Evolutionary conservation across 1,140 invertebrate genomes (phyloP).

Genomic region (Cydia amplana): DNA sequence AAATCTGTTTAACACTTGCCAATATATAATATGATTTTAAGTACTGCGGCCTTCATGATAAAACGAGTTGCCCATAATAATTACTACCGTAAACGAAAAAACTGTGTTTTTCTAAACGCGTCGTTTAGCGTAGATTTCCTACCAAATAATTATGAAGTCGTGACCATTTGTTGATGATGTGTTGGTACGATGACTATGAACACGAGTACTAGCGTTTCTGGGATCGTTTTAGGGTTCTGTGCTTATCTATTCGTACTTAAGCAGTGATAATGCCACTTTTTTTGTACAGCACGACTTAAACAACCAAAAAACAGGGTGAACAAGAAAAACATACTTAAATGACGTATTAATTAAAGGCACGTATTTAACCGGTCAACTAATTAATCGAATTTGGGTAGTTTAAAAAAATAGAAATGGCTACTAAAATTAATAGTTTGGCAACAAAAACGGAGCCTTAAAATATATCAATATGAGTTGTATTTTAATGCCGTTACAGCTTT

Average conservation of each 20-base stretch:
- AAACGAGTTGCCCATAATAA: slow-evolving; percentile 25
- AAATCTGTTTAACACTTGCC: slow-evolving; percentile 14
- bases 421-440: no score
- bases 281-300: no score
- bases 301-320: no score
- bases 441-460: no score
- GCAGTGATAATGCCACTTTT: neutral
- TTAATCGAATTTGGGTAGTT: no score
- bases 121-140: slow-evolving; percentile 41
- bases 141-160: slow-evolving; percentile 48
- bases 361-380: no score
- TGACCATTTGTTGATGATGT: slow-evolving; percentile 40
- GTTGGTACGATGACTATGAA: neutral
- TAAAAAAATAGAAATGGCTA: no score
- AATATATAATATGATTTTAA: slow-evolving; percentile 10
- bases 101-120: slow-evolving; percentile 18
- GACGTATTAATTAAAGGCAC: no score
- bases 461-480: no score
- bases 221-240: neutral
- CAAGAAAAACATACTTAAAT: no score
- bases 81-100: slow-evolving; percentile 36
- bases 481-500: no score
- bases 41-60: slow-evolving; percentile 29
- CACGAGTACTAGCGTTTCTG: neutral
- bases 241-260: neutral